Conservation (phyloP, 2,797 vertebrate species). For the Aselliscus stoliczkanus region DNA sequence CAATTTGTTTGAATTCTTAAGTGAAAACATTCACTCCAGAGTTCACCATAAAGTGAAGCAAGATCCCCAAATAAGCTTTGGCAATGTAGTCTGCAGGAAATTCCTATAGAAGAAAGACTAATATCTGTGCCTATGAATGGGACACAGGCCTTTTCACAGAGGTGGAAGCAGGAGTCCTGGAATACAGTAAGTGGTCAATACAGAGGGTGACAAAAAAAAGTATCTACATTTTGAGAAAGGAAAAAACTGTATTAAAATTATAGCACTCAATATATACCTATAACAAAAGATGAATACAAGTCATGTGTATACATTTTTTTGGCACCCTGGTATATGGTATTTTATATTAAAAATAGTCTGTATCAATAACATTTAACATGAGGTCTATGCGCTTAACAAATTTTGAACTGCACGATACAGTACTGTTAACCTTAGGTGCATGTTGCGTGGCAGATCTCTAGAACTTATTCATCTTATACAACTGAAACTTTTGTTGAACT, state of each 20-base stretch:
- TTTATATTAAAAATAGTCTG: neutral
- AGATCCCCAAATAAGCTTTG: constrained; percentile 30
- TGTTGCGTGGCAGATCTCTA: neutral
- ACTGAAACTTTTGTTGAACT: neutral
- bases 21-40: constrained; percentile 34
- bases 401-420: neutral
- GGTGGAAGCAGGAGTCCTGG: neutral
- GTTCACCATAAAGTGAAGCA: constrained; percentile 41
- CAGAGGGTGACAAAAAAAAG: too few relatives aligned
- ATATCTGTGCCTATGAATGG: neutral
- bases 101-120: constrained; percentile 22
- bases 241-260: too few relatives aligned
- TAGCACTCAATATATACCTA: too few relatives aligned
- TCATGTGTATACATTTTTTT: too few relatives aligned
- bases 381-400: neutral
- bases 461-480: neutral
- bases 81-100: constrained; percentile 21
- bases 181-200: neutral
- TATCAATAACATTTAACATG: neutral
- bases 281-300: too few relatives aligned
- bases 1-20: constrained; percentile 50
- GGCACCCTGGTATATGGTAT: neutral
- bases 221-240: too few relatives aligned
- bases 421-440: neutral
- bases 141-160: neutral